Base-by-base conservation (phyloP, 2,888 invertebrate genomes). In the Apantesis nais region DNA sequence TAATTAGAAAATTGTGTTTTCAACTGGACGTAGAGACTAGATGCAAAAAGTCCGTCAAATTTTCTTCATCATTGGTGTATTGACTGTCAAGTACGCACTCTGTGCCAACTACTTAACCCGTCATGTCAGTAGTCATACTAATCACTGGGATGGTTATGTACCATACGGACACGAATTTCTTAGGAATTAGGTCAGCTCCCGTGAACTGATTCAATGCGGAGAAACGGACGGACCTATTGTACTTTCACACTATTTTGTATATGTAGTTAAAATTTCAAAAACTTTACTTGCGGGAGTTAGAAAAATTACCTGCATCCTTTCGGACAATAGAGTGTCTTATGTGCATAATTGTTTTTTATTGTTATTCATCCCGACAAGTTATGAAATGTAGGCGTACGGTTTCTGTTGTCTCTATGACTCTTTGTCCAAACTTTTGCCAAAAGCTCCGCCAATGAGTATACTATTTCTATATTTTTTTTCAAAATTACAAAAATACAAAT, bases 41-140 rank as follows among this genome's bases (percentile, higher is more conserved):
- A 48, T 9, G 76, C 34, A 73, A 92, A 92, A 93, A 88, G 80
- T 90, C 79, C 87, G 93, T 94, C 93, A 93, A 92, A 90, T 87
- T 55, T 84, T 90, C 94, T 94, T 92, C 93, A 84, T 73, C 91
- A 88, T 86, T 85, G 86, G 84, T 78, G 84, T 84, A 84, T 90
- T 7, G 89, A 87, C 83, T n/a, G n/a, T n/a, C n/a, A n/a, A n/a
- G n/a, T n/a, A n/a, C n/a, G n/a, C n/a, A n/a, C n/a, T n/a, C n/a
- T 74, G 94, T 94, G 93, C 91, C 93, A 94, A 85, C 72, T 89
- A 83, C 79, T 25, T 81, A 68, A 83, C 80, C 76, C 66, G 70
- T 85, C 87, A 73, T 89, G 89, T 78, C 81, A 25, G 93, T 93
- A 93, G 48, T 0, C 4, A 93, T 93, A 92, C 68, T 78, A 58